Evolutionary conservation across 1,140 invertebrate genomes (phyloP).

Genomic region (Trichoplusia ni): DNA sequence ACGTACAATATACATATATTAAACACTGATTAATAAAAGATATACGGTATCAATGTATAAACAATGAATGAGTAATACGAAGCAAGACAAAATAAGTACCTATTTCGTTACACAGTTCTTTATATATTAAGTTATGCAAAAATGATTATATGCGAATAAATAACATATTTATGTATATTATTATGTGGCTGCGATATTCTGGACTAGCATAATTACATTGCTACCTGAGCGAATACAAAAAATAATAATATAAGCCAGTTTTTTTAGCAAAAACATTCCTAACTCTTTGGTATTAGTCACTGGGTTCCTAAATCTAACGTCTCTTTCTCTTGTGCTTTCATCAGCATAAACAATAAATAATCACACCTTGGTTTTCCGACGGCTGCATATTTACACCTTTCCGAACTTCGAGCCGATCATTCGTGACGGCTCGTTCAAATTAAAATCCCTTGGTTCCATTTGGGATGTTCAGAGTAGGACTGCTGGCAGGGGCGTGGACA

Average conservation of each 20-base stretch:
- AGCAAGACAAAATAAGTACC: slow-evolving; percentile 41
- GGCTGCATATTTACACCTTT: slow-evolving; percentile 21
- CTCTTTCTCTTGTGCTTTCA: slow-evolving; percentile 43
- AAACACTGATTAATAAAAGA: slow-evolving; percentile 43
- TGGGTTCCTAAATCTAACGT: slow-evolving; percentile 64
- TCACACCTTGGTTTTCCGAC: slow-evolving; percentile 19
- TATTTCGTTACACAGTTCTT: slow-evolving; percentile 37
- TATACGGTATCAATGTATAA: slow-evolving; percentile 43
- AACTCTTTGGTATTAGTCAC: slow-evolving; percentile 76
- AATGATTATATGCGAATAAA: slow-evolving; percentile 55
- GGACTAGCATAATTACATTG: slow-evolving; percentile 63
- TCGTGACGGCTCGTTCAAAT: slow-evolving; percentile 12
- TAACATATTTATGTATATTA: slow-evolving; percentile 40
- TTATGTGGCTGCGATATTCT: slow-evolving; percentile 59
- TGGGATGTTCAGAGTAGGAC: slow-evolving; percentile 87
- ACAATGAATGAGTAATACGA: slow-evolving; percentile 45
- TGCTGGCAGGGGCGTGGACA: slow-evolving; percentile 93
- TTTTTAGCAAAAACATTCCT: slow-evolving; percentile 28
- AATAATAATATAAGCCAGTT: slow-evolving; percentile 29
- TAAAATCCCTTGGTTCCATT: slow-evolving; percentile 14
- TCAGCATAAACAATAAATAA: slow-evolving; percentile 36
- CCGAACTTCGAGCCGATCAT: slow-evolving; percentile 30
- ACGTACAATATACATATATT: slow-evolving; percentile 34
- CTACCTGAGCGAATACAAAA: slow-evolving; percentile 36
- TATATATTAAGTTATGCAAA: slow-evolving; percentile 42